A percentile compares a stretch with the other conserved stretches of the same genome.
phyloP scores from a whole-genome alignment of 2,113 vertebrate species.

The Sapajus apella region DNA sequence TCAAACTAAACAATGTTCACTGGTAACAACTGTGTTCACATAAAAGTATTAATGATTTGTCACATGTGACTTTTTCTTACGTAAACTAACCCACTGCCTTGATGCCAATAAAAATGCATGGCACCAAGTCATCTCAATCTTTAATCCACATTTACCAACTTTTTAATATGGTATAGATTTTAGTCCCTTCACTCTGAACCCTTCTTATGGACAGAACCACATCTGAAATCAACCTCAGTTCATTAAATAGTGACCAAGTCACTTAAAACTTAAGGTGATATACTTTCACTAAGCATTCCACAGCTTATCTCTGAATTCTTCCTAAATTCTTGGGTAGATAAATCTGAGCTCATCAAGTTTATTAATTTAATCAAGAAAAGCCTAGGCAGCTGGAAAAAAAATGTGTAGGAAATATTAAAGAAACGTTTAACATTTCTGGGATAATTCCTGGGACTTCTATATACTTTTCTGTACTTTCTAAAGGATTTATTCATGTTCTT shows the following conservation, averaged over 20 bases:
- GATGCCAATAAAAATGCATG: not conserved
- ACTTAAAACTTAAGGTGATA: not conserved
- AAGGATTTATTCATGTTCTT: not conserved
- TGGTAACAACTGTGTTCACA: constrained; percentile 13
- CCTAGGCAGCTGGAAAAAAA: not conserved
- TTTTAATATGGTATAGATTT: constrained; percentile 5
- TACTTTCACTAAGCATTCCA: not conserved
- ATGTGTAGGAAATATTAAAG: not conserved
- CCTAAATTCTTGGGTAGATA: constrained; percentile 6
- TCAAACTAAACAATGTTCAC: constrained; percentile 29
- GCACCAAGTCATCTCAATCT: not conserved
- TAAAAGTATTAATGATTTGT: constrained; percentile 15
- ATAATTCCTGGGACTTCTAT: not conserved
- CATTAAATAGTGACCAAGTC: not conserved
- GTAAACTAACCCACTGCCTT: not conserved
- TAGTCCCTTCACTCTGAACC: not conserved
- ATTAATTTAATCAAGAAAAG: not conserved
- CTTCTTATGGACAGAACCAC: not conserved
- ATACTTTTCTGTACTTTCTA: not conserved
- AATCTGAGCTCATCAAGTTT: not conserved
- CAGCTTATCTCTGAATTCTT: constrained; percentile 6
- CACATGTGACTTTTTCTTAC: not conserved
- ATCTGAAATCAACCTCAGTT: not conserved
- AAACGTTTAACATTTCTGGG: constrained; percentile 31
- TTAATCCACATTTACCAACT: constrained; percentile 20